Conservation (phyloP, 1,140 invertebrate species). For the Whitmania pigra region DNA sequence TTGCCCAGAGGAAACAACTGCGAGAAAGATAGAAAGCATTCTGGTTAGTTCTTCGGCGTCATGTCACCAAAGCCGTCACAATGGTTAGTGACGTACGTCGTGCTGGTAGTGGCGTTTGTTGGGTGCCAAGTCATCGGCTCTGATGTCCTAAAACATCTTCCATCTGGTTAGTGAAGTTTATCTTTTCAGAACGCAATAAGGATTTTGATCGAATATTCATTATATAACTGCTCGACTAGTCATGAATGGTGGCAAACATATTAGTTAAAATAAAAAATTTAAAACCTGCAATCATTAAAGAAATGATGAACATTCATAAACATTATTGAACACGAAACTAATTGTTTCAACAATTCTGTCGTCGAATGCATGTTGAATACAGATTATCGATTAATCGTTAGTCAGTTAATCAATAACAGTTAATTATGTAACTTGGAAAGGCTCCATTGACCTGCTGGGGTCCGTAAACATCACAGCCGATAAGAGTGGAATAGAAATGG, state of each 20-base stretch:
- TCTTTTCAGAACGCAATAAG: background rate
- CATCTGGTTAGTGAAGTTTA: background rate
- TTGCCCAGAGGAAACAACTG: conserved; percentile 3
- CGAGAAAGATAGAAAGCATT: conserved; percentile 9
- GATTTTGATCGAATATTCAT: background rate
- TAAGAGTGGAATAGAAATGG: conserved; percentile 6
- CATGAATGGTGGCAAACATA: background rate
- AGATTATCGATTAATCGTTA: background rate
- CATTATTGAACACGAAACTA: background rate
- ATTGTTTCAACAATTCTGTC: background rate
- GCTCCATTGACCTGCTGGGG: conserved; percentile 15
- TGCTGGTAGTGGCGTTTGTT: background rate
- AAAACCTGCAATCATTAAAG: background rate
- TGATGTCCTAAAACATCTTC: background rate
- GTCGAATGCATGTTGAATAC: background rate
- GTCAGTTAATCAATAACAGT: background rate
- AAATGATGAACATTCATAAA: background rate
- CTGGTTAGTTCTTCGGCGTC: conserved; percentile 5
- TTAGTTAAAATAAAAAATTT: background rate
- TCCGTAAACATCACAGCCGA: conserved; percentile 14
- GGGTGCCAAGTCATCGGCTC: conserved; percentile 2
- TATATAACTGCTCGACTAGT: background rate
- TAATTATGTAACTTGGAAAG: conserved; percentile 5
- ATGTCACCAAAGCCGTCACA: conserved; percentile 3
- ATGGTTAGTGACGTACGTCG: conserved; percentile 13